These are phyloP conservation scores for Drosophila koepferae DNA, from an alignment of 2,888 invertebrate species.

Conservation along the genomic window DNA sequence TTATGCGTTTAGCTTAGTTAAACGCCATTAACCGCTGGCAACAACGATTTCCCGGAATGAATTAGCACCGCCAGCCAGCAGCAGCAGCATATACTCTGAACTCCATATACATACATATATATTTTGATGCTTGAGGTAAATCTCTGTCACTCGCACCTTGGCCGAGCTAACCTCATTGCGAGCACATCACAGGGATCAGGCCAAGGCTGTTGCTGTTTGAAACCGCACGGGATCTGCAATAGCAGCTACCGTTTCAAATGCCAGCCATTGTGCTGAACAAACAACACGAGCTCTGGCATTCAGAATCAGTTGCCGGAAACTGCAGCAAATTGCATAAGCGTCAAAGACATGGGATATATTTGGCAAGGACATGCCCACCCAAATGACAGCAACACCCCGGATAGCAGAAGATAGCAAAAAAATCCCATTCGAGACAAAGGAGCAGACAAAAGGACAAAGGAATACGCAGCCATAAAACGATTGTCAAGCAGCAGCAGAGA, in stretches of 20 bases:
- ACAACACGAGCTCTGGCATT: slow-evolving; percentile 51
- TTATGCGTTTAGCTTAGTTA: slow-evolving; percentile 62
- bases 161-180: slow-evolving; percentile 11
- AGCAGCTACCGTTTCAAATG: slow-evolving; percentile 49
- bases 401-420: slow-evolving; percentile 13
- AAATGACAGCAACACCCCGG: slow-evolving; percentile 49
- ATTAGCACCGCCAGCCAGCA: slow-evolving; percentile 38
- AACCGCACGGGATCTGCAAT: slow-evolving; percentile 32
- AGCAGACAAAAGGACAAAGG: slow-evolving; percentile 42
- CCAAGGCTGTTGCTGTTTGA: slow-evolving; percentile 41
- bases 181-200: slow-evolving; percentile 12
- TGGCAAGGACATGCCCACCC: slow-evolving; percentile 73
- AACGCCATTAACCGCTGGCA: slow-evolving; percentile 48
- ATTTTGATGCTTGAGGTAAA: neutral
- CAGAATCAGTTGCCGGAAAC: slow-evolving; percentile 47
- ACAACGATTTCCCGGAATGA: slow-evolving; percentile 60
- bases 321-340: slow-evolving; percentile 79
- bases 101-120: neutral
- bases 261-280: slow-evolving; percentile 45
- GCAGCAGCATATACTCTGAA: neutral
- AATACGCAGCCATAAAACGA: slow-evolving; percentile 61
- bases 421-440: slow-evolving; percentile 41
- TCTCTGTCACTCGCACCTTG: slow-evolving; percentile 32
- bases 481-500: slow-evolving; percentile 36
- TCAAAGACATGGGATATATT: slow-evolving; percentile 38